These are phyloP conservation scores for Odontamblyopus lacepedii DNA, from an alignment of 2,797 vertebrate species.

Conservation along the genomic window DNA sequence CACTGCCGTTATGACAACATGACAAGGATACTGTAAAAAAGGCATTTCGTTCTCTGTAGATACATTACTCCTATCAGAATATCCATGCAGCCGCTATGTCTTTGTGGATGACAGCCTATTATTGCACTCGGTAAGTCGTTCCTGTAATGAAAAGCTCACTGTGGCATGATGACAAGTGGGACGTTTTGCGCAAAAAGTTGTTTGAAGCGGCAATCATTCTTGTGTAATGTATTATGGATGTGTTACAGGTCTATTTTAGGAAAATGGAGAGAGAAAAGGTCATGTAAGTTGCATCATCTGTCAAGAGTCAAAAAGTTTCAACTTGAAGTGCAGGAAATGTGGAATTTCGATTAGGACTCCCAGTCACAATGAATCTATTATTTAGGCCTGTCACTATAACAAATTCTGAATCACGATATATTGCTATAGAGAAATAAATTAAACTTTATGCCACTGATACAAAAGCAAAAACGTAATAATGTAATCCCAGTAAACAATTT, in stretches of 20 bases:
- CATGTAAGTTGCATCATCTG: neutral
- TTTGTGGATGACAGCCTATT: constrained; percentile 37
- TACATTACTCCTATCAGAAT: constrained; percentile 27
- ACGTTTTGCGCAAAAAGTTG: constrained; percentile 23
- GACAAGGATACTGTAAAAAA: constrained; percentile 31
- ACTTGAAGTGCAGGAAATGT: neutral
- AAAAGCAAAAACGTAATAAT: too few species aligned
- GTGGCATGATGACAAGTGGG: constrained; percentile 28
- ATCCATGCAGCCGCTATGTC: constrained; percentile 25
- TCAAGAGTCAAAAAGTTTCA: constrained; percentile 3
- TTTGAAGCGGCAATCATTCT: constrained; percentile 24
- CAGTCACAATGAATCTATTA: too few species aligned
- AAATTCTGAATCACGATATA: too few species aligned
- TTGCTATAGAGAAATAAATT: too few species aligned
- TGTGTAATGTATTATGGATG: neutral
- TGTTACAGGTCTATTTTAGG: constrained; percentile 3
- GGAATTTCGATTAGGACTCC: too few species aligned
- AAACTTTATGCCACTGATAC: too few species aligned
- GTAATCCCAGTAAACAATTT: too few species aligned
- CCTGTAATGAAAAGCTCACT: constrained; percentile 41
- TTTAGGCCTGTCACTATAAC: too few species aligned
- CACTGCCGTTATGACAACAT: constrained; percentile 41
- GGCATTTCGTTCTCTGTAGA: constrained; percentile 28
- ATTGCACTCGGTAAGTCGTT: constrained; percentile 34
- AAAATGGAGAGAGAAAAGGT: constrained; percentile 11